Percentiles rank a stretch among this genome's conserved stretches.
Conservation (phyloP, 2,113 vertebrate species). For the Sander lucioperca region DNA sequence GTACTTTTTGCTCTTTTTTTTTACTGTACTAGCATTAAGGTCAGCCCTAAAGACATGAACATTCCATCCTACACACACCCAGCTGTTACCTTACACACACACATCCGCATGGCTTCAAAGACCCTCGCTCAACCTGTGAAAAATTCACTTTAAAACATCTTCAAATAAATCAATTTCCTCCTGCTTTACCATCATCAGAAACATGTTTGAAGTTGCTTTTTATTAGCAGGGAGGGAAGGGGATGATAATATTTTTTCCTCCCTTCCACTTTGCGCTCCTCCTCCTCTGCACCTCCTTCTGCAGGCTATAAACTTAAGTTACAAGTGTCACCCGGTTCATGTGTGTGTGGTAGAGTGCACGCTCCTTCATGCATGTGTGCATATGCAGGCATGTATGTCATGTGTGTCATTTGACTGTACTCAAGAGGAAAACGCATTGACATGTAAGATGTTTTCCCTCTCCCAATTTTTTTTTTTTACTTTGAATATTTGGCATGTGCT, state of each 20-base stretch:
- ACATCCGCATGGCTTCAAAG: slow-evolving; percentile 79
- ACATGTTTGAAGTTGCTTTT: slow-evolving; percentile 84
- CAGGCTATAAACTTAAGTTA: slow-evolving; percentile 77
- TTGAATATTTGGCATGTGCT: slow-evolving; percentile 24
- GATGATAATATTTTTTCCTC: slow-evolving; percentile 75
- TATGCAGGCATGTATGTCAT: slow-evolving; percentile 37
- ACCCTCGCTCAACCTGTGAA: slow-evolving; percentile 80
- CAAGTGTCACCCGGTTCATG: slow-evolving; percentile 74
- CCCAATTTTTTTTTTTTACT: slow-evolving; percentile 12
- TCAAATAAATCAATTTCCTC: slow-evolving; percentile 85
- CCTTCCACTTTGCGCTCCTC: slow-evolving; percentile 63
- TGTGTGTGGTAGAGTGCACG: slow-evolving; percentile 24
- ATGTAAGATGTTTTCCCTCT: slow-evolving; percentile 57
- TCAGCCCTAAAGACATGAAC: slow-evolving; percentile 83
- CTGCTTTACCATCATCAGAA: slow-evolving; percentile 84
- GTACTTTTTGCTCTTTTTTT: slow-evolving; percentile 51
- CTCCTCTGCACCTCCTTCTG: slow-evolving; percentile 70
- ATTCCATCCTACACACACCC: slow-evolving; percentile 69
- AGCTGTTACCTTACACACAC: slow-evolving; percentile 20
- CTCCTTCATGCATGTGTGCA: slow-evolving; percentile 10
- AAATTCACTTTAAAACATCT: slow-evolving; percentile 83
- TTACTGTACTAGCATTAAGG: slow-evolving; percentile 79
- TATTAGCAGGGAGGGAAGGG: slow-evolving; percentile 73
- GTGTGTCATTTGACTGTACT: slow-evolving; percentile 31
- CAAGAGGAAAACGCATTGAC: slow-evolving; percentile 4